Evolutionary conservation across 30 jellyfish, hydroid and myxozoan species (phyloP).

Genomic region (Aurelia sp.): DNA sequence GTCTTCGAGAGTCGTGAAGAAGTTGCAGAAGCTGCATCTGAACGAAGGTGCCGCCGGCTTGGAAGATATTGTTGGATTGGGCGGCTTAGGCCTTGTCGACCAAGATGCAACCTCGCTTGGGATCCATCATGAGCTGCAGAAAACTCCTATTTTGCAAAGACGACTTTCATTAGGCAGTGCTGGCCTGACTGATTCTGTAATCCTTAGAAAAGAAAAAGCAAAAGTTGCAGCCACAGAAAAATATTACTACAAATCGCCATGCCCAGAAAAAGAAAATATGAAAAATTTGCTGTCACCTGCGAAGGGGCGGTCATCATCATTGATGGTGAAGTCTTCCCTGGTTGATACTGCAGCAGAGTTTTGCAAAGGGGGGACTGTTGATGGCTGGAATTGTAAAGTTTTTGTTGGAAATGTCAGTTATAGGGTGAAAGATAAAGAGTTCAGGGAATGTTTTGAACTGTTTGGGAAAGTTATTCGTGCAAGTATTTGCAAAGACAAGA

Average conservation of each 20-base stretch:
- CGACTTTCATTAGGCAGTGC: background rate
- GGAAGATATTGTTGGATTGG: conserved; percentile 41
- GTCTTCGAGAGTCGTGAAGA: conserved; percentile 58
- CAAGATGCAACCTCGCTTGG: conserved; percentile 2
- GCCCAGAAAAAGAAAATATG: conserved; percentile 46
- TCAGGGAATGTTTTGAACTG: conserved; percentile 78
- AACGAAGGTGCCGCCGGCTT: conserved; percentile 61
- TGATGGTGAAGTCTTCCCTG: conserved; percentile 10
- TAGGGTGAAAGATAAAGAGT: conserved; percentile 74
- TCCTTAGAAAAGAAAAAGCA: conserved; percentile 21
- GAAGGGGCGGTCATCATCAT: background rate
- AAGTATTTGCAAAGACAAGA: conserved; percentile 75
- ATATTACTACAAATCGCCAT: conserved; percentile 58
- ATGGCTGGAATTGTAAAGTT: conserved; percentile 53
- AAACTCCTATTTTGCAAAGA: conserved; percentile 16
- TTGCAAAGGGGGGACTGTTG: conserved; percentile 57
- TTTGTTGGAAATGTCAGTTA: conserved; percentile 88
- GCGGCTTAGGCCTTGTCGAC: conserved; percentile 8
- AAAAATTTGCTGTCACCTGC: background rate
- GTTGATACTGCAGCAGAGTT: conserved; percentile 70
- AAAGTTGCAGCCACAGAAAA: conserved; percentile 37
- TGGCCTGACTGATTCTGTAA: conserved; percentile 34
- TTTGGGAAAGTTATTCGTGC: conserved; percentile 89
- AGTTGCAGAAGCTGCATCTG: conserved; percentile 68
- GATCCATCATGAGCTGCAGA: background rate